Conservation (phyloP, 1,140 invertebrate genomes). For the Drosophila baimaii region DNA sequence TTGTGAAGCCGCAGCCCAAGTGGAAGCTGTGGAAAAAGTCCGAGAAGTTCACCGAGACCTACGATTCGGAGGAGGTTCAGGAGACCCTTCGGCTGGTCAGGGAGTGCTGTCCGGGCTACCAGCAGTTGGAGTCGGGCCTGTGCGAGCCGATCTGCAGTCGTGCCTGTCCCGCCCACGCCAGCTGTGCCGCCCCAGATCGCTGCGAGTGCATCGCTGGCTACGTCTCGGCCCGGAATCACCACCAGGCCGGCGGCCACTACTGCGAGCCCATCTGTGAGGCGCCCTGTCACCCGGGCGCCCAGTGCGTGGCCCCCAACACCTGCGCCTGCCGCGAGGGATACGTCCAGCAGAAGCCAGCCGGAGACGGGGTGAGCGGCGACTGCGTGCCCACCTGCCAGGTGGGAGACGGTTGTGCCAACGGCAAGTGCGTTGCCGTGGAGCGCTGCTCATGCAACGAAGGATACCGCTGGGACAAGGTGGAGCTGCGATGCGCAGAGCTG, state of each 20-base stretch:
- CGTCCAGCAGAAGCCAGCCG: conserved; percentile 29
- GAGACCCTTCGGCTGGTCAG: conserved; percentile 43
- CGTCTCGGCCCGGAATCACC: conserved; percentile 52
- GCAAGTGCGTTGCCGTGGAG: conserved; percentile 57
- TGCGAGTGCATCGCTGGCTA: conserved; percentile 71
- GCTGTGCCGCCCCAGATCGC: conserved; percentile 64
- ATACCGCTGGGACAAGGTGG: conserved; percentile 47
- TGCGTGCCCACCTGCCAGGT: conserved; percentile 57
- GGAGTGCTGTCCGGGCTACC: conserved; percentile 65
- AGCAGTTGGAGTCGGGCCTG: conserved; percentile 53
- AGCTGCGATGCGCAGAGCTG: conserved; percentile 27
- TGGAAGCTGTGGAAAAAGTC: conserved; percentile 67
- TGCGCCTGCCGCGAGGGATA: conserved; percentile 64
- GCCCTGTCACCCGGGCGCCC: conserved; percentile 43
- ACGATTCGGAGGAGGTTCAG: conserved; percentile 49
- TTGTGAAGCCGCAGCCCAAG: conserved; percentile 51
- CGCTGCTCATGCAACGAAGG: conserved; percentile 56
- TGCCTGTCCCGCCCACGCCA: conserved; percentile 65
- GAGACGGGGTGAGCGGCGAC: conserved; percentile 57
- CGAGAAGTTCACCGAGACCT: conserved; percentile 39
- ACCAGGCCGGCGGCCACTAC: conserved; percentile 62
- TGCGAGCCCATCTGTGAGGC: conserved; percentile 66
- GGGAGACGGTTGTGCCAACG: conserved; percentile 58
- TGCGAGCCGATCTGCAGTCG: conserved; percentile 70
- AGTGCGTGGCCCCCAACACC: conserved; percentile 63